Conservation (phyloP, 2,113 vertebrate species). For the Stomatorhinus ivindoensis region DNA sequence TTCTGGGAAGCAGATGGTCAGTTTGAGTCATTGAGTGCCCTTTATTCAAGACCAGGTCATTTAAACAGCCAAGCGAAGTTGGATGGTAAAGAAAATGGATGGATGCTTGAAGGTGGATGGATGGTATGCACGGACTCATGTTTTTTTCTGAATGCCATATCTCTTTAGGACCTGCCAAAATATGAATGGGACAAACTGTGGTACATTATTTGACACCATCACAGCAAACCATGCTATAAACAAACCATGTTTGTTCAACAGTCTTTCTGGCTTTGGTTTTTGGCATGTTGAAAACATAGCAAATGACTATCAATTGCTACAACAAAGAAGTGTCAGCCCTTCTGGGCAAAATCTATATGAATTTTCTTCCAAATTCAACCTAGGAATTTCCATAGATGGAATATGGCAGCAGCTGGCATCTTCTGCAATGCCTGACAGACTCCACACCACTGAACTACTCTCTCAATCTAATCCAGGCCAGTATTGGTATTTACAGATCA, state of each 20-base stretch:
- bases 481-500: neutral
- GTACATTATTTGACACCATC: neutral
- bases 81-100: neutral
- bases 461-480: neutral
- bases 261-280: neutral
- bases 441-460: neutral
- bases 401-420: neutral
- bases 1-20: neutral
- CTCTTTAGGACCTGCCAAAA: neutral
- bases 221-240: neutral
- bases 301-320: neutral
- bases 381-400: neutral
- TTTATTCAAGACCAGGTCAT: neutral
- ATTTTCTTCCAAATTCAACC: neutral
- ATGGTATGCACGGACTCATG: neutral
- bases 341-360: neutral
- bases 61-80: neutral
- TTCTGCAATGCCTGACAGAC: constrained; percentile 9
- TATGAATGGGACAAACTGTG: neutral
- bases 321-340: neutral
- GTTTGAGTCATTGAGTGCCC: neutral
- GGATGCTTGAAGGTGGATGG: too few species aligned
- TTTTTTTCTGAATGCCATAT: neutral
- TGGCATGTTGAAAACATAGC: neutral
- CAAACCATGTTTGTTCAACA: neutral